A percentile compares a stretch with the other conserved stretches of the same genome.
phyloP scores from a whole-genome alignment of 37 sponge, comb jelly and placozoan genomes.

The Diacarnus erythraeanus region DNA sequence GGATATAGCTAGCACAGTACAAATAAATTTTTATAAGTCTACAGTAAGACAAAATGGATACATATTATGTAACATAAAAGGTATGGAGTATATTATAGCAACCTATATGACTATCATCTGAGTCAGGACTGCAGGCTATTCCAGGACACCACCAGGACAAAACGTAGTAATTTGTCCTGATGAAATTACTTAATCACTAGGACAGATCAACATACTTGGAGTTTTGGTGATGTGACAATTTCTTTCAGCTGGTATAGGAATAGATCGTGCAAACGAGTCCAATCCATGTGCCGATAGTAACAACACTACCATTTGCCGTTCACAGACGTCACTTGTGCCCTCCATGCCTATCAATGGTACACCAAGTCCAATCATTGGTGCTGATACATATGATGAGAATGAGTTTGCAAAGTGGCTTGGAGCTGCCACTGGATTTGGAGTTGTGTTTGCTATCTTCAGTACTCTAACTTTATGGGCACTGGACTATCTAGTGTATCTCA shows the following conservation, averaged over 20 bases:
- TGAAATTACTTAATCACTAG: too few relatives aligned
- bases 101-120: too few relatives aligned
- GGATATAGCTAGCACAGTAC: too few relatives aligned
- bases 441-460: slow-evolving; percentile 1
- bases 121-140: too few relatives aligned
- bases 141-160: too few relatives aligned
- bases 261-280: not conserved
- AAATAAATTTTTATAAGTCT: too few relatives aligned
- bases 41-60: too few relatives aligned
- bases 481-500: not conserved
- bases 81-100: too few relatives aligned
- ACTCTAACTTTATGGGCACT: slow-evolving; percentile 2
- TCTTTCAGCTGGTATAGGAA: not conserved
- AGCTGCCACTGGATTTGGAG: slow-evolving; percentile 13
- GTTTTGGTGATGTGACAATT: not conserved
- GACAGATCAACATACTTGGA: too few relatives aligned
- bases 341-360: not conserved
- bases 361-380: not conserved
- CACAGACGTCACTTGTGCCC: not conserved
- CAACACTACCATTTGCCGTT: not conserved
- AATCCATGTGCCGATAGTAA: not conserved
- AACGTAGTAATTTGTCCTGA: too few relatives aligned
- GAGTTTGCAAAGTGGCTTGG: slow-evolving; percentile 12
- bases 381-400: not conserved
- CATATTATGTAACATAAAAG: too few relatives aligned